Base-by-base conservation (phyloP, 2,888 invertebrate genomes). In the Slavum lentiscoides region DNA sequence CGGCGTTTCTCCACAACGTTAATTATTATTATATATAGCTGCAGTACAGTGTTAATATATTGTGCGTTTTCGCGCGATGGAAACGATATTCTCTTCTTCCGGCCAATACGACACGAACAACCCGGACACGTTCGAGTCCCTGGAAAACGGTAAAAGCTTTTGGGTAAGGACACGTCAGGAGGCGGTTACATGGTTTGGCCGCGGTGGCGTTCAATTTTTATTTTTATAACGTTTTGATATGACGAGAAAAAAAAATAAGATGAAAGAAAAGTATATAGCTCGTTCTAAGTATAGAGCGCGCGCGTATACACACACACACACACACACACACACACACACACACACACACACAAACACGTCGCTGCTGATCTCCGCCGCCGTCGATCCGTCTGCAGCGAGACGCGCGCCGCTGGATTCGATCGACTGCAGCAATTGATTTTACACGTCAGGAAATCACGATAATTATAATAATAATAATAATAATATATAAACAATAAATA, bases 41-140 rank as follows among this genome's bases (percentile, higher is more conserved):
- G n/a, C n/a, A n/a, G n/a, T n/a, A n/a, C n/a, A n/a, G 4, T 30
- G 1, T 30, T 30, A 30, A 58, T 17, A 58, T n/a, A 43, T 43
- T 9, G 8, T 43, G 43, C 49, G 49, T 49, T 49, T 30, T 30
- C 30, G 30, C 49, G 49, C 49, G 49, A 72, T 72, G 72, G 72
- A 72, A 72, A 61, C 72, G 23, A 72, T 72, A 43, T 72, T 72
- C 21, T 72, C 72, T 17, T 59, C 72, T 23, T 72, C 59, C 21
- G 72, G 72, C 0, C 58, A 17, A 43, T 72, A 59, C 43, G 55
- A 59, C 21, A 72, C 72, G 0, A 59, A 59, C 49, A 43, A 21
- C 17, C 13, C 17, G 53, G 37, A 37, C 37, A 21, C n/a, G 21
- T 17, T 5, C 9, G 74, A 49, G 49, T 49, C 49, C 13, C 49